Conservation (phyloP, 2,888 invertebrate genomes). For the Tipula vernalis region DNA sequence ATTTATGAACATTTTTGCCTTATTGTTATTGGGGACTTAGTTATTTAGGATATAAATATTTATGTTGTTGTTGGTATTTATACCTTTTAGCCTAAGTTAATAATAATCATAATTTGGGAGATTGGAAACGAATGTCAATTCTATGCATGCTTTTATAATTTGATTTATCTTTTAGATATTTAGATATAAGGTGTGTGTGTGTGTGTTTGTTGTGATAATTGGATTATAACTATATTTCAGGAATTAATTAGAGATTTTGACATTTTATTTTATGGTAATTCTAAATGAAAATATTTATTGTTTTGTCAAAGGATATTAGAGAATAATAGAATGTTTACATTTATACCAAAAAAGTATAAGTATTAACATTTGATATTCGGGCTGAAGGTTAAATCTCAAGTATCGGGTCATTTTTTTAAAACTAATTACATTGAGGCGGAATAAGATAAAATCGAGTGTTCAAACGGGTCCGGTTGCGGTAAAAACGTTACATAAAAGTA, state of each 20-base stretch:
- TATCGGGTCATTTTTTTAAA: too few species aligned
- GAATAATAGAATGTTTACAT: too few species aligned
- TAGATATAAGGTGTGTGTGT: too few species aligned
- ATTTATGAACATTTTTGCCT: neutral
- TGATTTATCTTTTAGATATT: neutral
- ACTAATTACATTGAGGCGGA: too few species aligned
- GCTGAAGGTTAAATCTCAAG: too few species aligned
- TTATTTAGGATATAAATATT: neutral
- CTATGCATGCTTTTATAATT: neutral
- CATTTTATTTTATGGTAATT: neutral
- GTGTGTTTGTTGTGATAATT: neutral
- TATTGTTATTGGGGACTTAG: neutral
- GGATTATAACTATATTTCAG: neutral
- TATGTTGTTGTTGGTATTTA: neutral
- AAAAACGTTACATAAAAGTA: too few species aligned
- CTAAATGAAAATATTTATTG: neutral
- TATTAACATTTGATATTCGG: too few species aligned
- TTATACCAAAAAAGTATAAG: too few species aligned
- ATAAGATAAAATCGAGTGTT: too few species aligned
- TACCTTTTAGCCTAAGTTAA: neutral
- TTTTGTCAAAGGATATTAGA: neutral
- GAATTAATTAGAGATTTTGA: neutral
- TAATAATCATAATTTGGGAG: neutral
- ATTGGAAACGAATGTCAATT: neutral
- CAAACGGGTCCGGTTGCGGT: too few species aligned